Percentiles rank a stretch among this genome's conserved stretches.
These are phyloP conservation scores for Holothuria glaberrima DNA, from an alignment of 35 echinoderm and acorn worm genomes.

Conservation along the genomic window DNA sequence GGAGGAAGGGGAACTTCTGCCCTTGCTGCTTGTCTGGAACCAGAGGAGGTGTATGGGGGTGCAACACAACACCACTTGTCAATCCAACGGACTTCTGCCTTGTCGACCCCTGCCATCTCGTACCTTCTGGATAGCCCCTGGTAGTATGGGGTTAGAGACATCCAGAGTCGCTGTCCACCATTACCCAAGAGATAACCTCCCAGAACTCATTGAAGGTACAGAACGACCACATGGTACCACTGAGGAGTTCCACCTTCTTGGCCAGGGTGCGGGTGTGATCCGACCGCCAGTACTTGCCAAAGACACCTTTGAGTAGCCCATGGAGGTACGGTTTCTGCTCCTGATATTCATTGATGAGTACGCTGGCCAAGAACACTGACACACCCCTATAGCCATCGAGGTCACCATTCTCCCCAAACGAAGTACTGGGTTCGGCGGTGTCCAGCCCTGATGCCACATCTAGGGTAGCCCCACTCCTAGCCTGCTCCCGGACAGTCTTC, in stretches of 20 bases:
- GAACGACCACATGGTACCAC: not conserved
- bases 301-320: not conserved
- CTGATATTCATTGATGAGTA: not conserved
- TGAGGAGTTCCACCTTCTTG: slow-evolving; percentile 12
- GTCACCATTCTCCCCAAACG: not conserved
- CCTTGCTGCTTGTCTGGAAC: not conserved
- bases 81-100: not conserved
- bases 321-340: slow-evolving; percentile 9
- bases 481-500: not conserved
- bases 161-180: slow-evolving; percentile 28
- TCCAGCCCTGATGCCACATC: not conserved
- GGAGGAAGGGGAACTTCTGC: too few species aligned
- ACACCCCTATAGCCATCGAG: too few species aligned
- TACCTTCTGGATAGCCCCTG: not conserved
- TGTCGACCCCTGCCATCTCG: not conserved
- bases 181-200: slow-evolving; percentile 10
- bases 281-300: not conserved
- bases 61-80: slow-evolving; percentile 43
- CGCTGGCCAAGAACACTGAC: too few species aligned
- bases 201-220: slow-evolving; percentile 39
- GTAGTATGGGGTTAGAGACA: not conserved
- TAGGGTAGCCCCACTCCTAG: not conserved
- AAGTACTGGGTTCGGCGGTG: not conserved
- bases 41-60: not conserved
- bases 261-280: slow-evolving; percentile 27